Base-by-base conservation (phyloP, 2,797 vertebrate genomes). In the Passerculus sandwichensis region DNA sequence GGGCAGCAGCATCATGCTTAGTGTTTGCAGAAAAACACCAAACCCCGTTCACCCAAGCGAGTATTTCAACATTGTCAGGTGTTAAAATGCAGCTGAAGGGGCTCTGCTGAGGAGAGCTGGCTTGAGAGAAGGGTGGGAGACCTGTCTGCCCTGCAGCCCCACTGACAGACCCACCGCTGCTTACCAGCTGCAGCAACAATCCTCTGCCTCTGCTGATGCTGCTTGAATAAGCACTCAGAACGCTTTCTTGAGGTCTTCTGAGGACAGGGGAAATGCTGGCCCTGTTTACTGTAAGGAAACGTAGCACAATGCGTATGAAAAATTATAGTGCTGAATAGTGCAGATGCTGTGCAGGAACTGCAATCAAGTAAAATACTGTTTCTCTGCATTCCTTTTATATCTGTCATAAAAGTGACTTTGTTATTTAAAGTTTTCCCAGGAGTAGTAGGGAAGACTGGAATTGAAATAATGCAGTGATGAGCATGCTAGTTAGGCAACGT, bases 81-180 rank as follows among this genome's bases (percentile, higher is more conserved):
- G 54, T 66, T 72, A 69, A 75, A 89, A 69, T 2, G 27, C 59
- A 32, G 62, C 66, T 32, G 34, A 50, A 64, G 32, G 16, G 2
- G 15, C 20, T 42, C 19, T 61, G 54, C 59, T 50, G 51, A 62
- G 85, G 26, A 66, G 21, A 23, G 27, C 34, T 44, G 32, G 15
- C 75, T 23, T 7, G 18, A 38, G 11, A 48, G 44, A 13, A 0
- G 5, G 13, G 47, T 27, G 42, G 42, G 26, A 82, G 72, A 36
- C 21, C 44, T 9, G 76, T 32, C 22, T 0, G 0, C 3, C 19
- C 30, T 42, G 53, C 29, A 15, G 44, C 26, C 22, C 10, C 0
- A 1, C 10, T 5, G 27, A 7, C 9, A 11, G 32, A 57, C 10
- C 7, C 21, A 4, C 27, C 0, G 2, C 60, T 50, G 15, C 67